A percentile compares a stretch with the other conserved stretches of the same genome.
phyloP scores from a whole-genome alignment of 2,113 vertebrate genomes.

The Poeciliopsis prolifica region DNA sequence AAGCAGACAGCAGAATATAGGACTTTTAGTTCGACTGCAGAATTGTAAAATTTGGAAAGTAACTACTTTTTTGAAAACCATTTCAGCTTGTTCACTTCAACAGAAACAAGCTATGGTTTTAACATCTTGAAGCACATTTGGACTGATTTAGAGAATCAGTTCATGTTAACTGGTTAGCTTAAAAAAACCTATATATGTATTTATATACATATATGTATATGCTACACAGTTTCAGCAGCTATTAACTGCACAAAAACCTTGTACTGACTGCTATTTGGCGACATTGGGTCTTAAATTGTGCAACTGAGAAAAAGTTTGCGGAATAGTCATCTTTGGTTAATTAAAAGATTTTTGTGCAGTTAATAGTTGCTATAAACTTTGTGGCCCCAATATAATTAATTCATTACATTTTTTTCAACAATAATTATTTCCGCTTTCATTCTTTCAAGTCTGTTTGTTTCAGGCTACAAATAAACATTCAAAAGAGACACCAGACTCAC shows the following conservation, averaged over 20 bases:
- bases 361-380: background rate
- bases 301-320: background rate
- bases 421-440: background rate
- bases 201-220: no score
- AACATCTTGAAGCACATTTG: background rate
- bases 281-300: conserved; percentile 4
- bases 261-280: background rate
- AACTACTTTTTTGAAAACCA: background rate
- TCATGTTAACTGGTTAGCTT: background rate
- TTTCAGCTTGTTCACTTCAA: conserved; percentile 2
- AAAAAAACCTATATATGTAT: no score
- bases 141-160: background rate
- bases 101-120: background rate
- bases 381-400: no score
- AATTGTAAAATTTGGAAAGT: background rate
- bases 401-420: background rate
- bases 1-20: no score
- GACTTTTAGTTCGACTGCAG: no score
- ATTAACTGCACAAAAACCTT: no score
- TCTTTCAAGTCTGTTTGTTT: background rate
- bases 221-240: no score
- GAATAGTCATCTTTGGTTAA: background rate
- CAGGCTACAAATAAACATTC: background rate
- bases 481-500: conserved; percentile 27
- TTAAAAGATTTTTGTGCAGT: background rate